A percentile compares a stretch with the other conserved stretches of the same genome.
phyloP scores from a whole-genome alignment of 2,113 vertebrate genomes.

The Silurus asotus region DNA sequence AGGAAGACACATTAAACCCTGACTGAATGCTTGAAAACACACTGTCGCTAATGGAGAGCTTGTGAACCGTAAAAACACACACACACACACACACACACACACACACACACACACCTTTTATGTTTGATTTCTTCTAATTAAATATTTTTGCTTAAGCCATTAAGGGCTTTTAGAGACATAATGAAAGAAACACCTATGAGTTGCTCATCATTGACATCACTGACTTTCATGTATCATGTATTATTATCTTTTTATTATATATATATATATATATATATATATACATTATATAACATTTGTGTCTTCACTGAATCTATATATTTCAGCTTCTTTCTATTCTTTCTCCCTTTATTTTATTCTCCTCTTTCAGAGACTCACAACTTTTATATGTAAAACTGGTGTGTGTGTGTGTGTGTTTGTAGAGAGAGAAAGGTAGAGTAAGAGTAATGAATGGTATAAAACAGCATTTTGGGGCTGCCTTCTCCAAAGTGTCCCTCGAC shows the following conservation, averaged over 20 bases:
- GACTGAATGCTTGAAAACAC: conserved; percentile 8
- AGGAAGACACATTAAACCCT: neutral
- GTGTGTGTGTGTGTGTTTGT: conserved; percentile 42
- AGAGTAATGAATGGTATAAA: conserved; percentile 35
- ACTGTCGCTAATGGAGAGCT: neutral
- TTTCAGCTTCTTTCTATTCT: neutral
- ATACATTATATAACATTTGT: neutral
- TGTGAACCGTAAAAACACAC: neutral
- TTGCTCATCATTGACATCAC: neutral
- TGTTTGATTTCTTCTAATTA: neutral
- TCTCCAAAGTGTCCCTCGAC: neutral
- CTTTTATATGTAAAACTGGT: neutral
- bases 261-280: neutral
- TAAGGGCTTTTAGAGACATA: neutral
- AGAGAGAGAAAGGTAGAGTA: neutral
- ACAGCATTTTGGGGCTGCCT: conserved; percentile 17
- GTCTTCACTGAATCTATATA: neutral
- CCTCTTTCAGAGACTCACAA: neutral
- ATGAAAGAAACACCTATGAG: neutral
- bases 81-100: neutral
- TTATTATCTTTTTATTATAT: neutral
- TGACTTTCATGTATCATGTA: too few species aligned
- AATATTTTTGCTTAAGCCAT: neutral
- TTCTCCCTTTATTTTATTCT: conserved; percentile 32
- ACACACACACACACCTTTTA: neutral